Conservation (phyloP, 2,113 vertebrate species). For the Propithecus coquereli region DNA sequence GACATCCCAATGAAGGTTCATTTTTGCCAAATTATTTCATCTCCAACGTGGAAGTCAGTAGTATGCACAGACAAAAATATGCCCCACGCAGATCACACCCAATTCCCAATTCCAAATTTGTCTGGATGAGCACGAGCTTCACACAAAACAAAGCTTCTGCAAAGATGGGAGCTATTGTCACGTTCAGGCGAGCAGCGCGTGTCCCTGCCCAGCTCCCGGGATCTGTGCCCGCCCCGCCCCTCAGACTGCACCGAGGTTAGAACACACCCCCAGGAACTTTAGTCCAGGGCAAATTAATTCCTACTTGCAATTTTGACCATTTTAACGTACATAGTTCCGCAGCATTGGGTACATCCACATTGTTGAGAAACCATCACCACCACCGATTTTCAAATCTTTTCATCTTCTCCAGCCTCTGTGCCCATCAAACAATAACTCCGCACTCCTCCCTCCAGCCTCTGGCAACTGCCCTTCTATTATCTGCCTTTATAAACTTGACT, state of each 20-base stretch:
- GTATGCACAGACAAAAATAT: neutral
- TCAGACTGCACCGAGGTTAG: neutral
- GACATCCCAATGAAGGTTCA: neutral
- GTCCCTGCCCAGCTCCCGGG: neutral
- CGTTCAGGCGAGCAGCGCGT: neutral
- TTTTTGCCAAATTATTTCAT: neutral
- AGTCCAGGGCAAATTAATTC: neutral
- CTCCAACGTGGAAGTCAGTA: neutral
- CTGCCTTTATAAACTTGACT: neutral
- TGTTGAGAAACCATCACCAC: neutral
- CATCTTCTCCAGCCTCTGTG: neutral
- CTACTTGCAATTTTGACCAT: neutral
- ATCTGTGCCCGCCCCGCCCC: neutral
- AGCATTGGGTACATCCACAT: neutral
- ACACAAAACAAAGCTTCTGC: neutral
- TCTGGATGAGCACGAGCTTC: neutral
- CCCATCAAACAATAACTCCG: neutral
- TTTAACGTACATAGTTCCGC: neutral
- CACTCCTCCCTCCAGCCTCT: neutral
- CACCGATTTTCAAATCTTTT: neutral
- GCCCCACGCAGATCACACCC: neutral
- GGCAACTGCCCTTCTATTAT: neutral
- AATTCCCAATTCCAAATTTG: neutral
- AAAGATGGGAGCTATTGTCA: neutral
- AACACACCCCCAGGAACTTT: neutral